Evolutionary conservation across 2,113 vertebrate species (phyloP), one percentile per base, ranked within the genome.

Genomic region (Mirounga angustirostris): DNA sequence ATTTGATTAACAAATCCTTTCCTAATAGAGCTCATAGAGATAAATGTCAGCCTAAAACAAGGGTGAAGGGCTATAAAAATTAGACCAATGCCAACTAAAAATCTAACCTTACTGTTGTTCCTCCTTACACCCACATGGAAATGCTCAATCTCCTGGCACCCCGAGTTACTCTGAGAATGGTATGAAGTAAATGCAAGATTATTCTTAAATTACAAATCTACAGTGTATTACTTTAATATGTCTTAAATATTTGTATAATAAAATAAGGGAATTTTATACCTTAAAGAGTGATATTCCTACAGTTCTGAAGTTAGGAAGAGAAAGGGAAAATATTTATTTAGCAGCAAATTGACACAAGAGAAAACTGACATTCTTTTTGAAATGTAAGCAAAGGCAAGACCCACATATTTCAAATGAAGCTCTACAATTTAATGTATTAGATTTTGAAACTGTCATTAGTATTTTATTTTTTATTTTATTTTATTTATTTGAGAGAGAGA

Each of bases 1-100:
- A 95, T 84, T 91, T 93, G 86, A 88, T 88, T 92, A 95, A 82
- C 52, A 96, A 93, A 89, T 18, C 1, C 4, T 85, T 93, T 78
- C 7, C 52, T 80, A 86, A 63, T 19, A 90, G 69, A 76, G 30
- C 28, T 87, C 28, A 74, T 15, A 83, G 87, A 90, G 6, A 71
- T 87, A 91, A 71, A 59, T 10, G 4, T 69, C 61, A 84, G 28
- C 8, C 7, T 95, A 24, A 74, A 40, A 73, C 30, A 14, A 81
- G 18, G 22, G 54, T 43, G 15, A 87, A 56, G 12, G 86, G 7
- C 7, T 78, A 22, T 2, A 43, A 89, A 76, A 96, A 91, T 65
- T 92, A 67, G 52, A 78, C 1, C 33, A 46, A 58, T 46, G 21
- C 24, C 14, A 67, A 73, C n/a, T 61, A 54, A 67, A 78, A 50